A percentile compares a stretch with the other conserved stretches of the same genome.
Conservation (phyloP, 2,888 invertebrate species). For the Tinea pellionella region DNA sequence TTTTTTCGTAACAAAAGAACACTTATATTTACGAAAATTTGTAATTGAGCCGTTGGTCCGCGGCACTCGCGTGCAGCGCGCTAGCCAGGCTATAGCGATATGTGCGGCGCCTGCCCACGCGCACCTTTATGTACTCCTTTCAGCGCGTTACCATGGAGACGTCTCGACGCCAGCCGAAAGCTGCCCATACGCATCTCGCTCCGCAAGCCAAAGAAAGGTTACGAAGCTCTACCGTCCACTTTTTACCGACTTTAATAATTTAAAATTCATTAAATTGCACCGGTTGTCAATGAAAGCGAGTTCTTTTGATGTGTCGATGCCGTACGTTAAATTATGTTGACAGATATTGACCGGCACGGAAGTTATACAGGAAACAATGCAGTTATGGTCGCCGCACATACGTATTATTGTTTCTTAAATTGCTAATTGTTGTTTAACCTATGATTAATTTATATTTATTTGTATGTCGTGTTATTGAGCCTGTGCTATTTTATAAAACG, state of each 20-base stretch:
- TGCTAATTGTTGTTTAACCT: conserved; percentile 17
- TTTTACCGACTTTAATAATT: conserved; percentile 66
- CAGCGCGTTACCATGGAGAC: conserved; percentile 54
- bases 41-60: conserved; percentile 49
- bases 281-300: conserved; percentile 64
- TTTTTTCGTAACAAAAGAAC: conserved; percentile 62
- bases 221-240: conserved; percentile 42
- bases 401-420: conserved; percentile 32
- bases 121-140: conserved; percentile 44
- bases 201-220: conserved; percentile 38
- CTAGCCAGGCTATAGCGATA: conserved; percentile 56
- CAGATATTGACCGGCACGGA: conserved; percentile 65
- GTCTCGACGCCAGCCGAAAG: conserved; percentile 47
- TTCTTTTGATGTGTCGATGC: conserved; percentile 62
- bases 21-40: conserved; percentile 65
- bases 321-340: conserved; percentile 65
- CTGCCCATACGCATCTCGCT: conserved; percentile 28
- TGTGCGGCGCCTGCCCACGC: conserved; percentile 38
- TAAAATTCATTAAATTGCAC: conserved; percentile 64
- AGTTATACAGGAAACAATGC: conserved; percentile 22
- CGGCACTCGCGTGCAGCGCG: conserved; percentile 61
- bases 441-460: conserved; percentile 13
- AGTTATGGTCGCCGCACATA: not conserved
- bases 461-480: conserved; percentile 4
- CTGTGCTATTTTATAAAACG: conserved; percentile 7